Conservation (phyloP, 1,140 invertebrate genomes). For the Camponotus floridanus region DNA sequence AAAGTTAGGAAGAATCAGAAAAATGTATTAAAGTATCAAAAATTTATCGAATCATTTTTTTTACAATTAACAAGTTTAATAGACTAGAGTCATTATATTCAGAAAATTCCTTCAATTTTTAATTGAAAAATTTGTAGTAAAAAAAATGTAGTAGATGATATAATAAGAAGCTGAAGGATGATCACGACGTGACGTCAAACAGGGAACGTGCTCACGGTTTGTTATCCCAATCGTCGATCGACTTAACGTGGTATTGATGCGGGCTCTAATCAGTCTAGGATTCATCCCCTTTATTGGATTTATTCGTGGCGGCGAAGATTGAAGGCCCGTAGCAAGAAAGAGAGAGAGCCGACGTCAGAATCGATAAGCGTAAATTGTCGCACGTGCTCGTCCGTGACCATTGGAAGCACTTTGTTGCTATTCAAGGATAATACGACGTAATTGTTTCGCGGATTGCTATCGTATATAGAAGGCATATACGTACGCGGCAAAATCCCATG, state of each 20-base stretch:
- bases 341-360: not conserved
- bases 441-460: not conserved
- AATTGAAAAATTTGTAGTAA: not conserved
- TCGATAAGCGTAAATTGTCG: slow-evolving; percentile 51
- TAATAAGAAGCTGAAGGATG: not conserved
- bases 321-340: not conserved
- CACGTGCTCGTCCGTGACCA: slow-evolving; percentile 55
- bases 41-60: not conserved
- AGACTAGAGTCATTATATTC: too few relatives aligned
- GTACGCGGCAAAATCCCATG: too few relatives aligned
- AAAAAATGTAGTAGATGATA: not conserved
- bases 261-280: not conserved
- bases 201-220: not conserved
- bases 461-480: not conserved
- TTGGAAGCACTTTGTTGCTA: slow-evolving; percentile 10
- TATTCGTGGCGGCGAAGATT: not conserved
- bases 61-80: not conserved
- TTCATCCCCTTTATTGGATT: slow-evolving; percentile 40
- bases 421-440: slow-evolving; percentile 51
- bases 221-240: not conserved
- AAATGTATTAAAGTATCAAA: too few relatives aligned
- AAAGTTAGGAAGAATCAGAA: not conserved
- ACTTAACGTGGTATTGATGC: not conserved
- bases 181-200: not conserved
- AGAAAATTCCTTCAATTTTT: not conserved